These are phyloP conservation scores for Rhingia rostrata DNA, from an alignment of 2,888 invertebrate genomes.

Conservation along the genomic window DNA sequence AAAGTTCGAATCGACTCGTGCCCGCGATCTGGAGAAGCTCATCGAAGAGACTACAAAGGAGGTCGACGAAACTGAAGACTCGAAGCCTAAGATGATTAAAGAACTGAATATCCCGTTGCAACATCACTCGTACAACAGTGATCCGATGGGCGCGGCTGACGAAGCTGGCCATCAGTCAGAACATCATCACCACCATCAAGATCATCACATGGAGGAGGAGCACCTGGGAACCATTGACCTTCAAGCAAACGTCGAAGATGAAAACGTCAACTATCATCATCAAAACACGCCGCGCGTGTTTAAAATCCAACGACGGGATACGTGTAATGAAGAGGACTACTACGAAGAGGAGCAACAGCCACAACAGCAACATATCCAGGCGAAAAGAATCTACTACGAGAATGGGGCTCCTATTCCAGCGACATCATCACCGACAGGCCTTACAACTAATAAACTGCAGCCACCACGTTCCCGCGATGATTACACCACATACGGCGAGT, in stretches of 20 bases:
- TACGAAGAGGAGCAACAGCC: conserved; percentile 78
- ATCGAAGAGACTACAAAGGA: conserved; percentile 83
- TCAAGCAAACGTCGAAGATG: conserved; percentile 80
- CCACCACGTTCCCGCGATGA: conserved; percentile 83
- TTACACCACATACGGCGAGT: conserved; percentile 85
- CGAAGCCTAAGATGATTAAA: conserved; percentile 80
- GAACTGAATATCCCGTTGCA: conserved; percentile 77
- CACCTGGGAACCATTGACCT: conserved; percentile 79
- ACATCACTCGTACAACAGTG: conserved; percentile 71
- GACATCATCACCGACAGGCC: conserved; percentile 63
- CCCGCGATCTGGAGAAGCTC: conserved; percentile 81
- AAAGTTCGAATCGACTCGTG: conserved; percentile 77
- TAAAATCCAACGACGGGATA: conserved; percentile 80
- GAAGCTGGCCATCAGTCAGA: conserved; percentile 30
- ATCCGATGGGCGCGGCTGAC: conserved; percentile 21
- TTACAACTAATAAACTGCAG: conserved; percentile 67
- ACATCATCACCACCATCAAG: conserved; percentile 55
- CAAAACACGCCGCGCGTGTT: conserved; percentile 78
- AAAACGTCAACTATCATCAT: conserved; percentile 78
- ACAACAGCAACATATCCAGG: conserved; percentile 75
- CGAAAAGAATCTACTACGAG: conserved; percentile 80
- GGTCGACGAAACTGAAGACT: conserved; percentile 81
- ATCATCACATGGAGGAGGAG: conserved; percentile 71
- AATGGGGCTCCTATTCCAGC: conserved; percentile 74
- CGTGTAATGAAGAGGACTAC: conserved; percentile 77